Evolutionary conservation across 2,888 invertebrate species (phyloP).

Genomic region (Herminia tarsipennalis): DNA sequence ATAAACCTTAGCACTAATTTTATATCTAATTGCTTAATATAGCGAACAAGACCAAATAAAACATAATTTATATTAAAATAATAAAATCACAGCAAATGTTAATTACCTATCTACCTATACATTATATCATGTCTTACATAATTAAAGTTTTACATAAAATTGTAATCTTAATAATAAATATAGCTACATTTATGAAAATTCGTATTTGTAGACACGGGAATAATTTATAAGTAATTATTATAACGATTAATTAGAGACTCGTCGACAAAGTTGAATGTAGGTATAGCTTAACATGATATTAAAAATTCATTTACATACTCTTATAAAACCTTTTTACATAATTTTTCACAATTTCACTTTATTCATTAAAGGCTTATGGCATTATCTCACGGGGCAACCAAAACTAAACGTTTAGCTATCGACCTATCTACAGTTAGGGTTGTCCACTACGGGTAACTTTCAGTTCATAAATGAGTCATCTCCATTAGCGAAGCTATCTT

Average conservation of each 20-base stretch:
- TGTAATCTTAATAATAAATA: no score
- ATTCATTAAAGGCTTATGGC: background rate
- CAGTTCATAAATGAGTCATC: no score
- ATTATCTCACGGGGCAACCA: background rate
- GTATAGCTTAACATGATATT: conserved; percentile 16
- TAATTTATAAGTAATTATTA: conserved; percentile 38
- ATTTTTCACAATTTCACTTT: background rate
- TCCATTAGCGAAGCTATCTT: no score
- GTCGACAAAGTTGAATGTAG: conserved; percentile 25
- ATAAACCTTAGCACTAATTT: conserved; percentile 62
- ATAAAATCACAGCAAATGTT: conserved; percentile 71
- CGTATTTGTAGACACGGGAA: conserved; percentile 55
- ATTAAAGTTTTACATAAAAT: conserved; percentile 38
- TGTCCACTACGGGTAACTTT: no score
- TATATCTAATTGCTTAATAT: conserved; percentile 40
- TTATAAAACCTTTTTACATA: conserved; percentile 26
- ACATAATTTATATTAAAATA: conserved; percentile 50
- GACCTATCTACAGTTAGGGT: no score
- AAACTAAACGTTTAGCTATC: no score
- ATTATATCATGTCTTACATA: conserved; percentile 50
- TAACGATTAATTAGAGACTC: conserved; percentile 28
- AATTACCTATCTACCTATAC: conserved; percentile 63
- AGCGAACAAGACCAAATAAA: conserved; percentile 45
- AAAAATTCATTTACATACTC: conserved; percentile 16
- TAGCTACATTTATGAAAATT: conserved; percentile 56